Percentiles rank a stretch among this genome's conserved stretches.
Conservation (phyloP, 2,888 invertebrate genomes). For the Cheilosia grossa region DNA sequence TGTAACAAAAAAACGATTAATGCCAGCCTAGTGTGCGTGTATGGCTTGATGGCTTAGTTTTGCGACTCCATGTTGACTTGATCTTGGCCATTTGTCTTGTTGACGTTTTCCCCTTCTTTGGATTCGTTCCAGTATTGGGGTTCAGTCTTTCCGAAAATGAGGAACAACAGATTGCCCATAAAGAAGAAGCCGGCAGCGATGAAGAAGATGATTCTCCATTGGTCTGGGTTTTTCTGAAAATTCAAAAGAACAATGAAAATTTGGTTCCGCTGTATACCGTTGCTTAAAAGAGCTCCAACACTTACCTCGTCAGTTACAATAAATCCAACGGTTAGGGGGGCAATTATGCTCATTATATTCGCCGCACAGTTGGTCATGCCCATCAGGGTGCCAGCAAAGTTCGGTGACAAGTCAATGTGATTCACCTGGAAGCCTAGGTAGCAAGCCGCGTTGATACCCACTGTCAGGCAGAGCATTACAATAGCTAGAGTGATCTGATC, state of each 20-base stretch:
- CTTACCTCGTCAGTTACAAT: conserved; percentile 88
- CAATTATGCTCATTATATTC: conserved; percentile 91
- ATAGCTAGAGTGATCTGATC: conserved; percentile 85
- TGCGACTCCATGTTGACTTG: conserved; percentile 54
- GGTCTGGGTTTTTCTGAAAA: conserved; percentile 85
- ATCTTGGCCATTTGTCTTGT: conserved; percentile 58
- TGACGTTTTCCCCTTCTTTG: neutral
- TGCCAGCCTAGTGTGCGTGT: neutral
- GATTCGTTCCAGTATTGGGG: conserved; percentile 89
- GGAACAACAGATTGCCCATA: conserved; percentile 87
- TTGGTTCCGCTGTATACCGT: neutral
- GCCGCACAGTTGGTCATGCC: conserved; percentile 91
- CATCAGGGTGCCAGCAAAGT: conserved; percentile 92
- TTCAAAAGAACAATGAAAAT: conserved; percentile 16
- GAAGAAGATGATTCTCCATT: conserved; percentile 91
- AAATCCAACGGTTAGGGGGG: conserved; percentile 89
- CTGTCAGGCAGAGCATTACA: conserved; percentile 87
- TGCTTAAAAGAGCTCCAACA: neutral
- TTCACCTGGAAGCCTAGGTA: conserved; percentile 92
- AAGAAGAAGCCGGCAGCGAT: conserved; percentile 89
- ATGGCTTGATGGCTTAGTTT: conserved; percentile 37
- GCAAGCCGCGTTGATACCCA: conserved; percentile 90
- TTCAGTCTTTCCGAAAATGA: conserved; percentile 87
- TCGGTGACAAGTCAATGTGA: conserved; percentile 93
- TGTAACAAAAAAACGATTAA: conserved; percentile 20